phyloP scores from a whole-genome alignment of 2,888 invertebrate genomes.

The Drosophila testacea region DNA sequence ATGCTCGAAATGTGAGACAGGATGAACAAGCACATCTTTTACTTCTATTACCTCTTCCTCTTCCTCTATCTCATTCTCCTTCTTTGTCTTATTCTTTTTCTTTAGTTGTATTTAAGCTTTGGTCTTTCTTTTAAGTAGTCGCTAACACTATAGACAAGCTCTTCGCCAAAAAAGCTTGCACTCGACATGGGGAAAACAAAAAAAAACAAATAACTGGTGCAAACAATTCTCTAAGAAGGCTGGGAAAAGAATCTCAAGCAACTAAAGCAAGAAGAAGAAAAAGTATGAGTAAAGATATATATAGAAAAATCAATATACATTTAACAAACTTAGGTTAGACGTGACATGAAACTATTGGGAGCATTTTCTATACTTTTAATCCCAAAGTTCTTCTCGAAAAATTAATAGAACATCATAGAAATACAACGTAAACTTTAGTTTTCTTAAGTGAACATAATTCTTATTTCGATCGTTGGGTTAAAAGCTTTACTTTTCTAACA shows the following conservation, averaged over 20 bases:
- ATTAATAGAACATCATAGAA: too few species aligned
- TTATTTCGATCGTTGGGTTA: too few species aligned
- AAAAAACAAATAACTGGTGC: slow-evolving; percentile 1
- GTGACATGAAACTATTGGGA: too few species aligned
- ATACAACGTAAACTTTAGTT: too few species aligned
- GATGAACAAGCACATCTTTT: slow-evolving; percentile 19
- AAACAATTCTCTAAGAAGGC: slow-evolving; percentile 1
- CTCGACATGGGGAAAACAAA: slow-evolving; percentile 1
- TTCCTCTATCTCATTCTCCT: neutral
- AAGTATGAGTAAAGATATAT: neutral
- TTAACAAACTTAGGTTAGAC: neutral
- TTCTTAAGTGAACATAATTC: too few species aligned
- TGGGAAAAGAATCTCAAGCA: slow-evolving; percentile 8
- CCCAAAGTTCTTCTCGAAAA: too few species aligned
- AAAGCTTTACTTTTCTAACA: too few species aligned
- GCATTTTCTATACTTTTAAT: too few species aligned
- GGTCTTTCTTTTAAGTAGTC: slow-evolving; percentile 25
- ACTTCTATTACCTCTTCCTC: slow-evolving; percentile 4
- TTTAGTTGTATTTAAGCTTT: slow-evolving; percentile 15
- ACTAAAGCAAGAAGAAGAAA: neutral
- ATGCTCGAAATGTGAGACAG: slow-evolving; percentile 53
- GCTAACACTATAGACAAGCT: slow-evolving; percentile 39
- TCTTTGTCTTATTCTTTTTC: neutral
- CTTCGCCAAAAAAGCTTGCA: slow-evolving; percentile 24
- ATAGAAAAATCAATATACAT: neutral